Percentiles rank a stretch among this genome's conserved stretches.
Evolutionary conservation across 2,888 invertebrate species (phyloP).

Genomic region (Tortricodes alternella): DNA sequence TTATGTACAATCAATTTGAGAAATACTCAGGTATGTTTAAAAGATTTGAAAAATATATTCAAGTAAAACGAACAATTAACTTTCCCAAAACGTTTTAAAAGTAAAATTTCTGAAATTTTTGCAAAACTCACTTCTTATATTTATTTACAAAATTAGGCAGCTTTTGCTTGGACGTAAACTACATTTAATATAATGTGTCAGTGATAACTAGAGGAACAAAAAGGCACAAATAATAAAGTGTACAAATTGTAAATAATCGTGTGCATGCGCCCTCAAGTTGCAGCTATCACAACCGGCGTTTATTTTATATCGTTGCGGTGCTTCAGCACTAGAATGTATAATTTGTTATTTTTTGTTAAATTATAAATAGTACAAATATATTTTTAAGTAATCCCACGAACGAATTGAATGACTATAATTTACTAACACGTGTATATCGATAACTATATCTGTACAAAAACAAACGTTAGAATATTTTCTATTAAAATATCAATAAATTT

Average conservation of each 20-base stretch:
- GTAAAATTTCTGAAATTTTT: no score
- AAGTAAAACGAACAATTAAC: no score
- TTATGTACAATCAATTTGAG: no score
- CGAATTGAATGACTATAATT: conserved; percentile 30
- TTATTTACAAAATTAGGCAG: no score
- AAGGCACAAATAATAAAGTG: conserved; percentile 42
- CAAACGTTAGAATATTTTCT: conserved; percentile 69
- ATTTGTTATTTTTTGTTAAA: conserved; percentile 54
- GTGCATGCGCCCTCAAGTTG: conserved; percentile 35
- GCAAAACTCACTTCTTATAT: no score
- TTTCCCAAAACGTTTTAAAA: no score
- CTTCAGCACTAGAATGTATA: conserved; percentile 38
- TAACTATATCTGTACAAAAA: conserved; percentile 73
- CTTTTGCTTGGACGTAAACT: no score
- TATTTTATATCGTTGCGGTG: conserved; percentile 48
- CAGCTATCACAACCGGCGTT: conserved; percentile 43
- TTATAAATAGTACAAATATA: conserved; percentile 80
- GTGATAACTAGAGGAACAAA: conserved; percentile 30
- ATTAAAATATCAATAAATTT: conserved; percentile 59
- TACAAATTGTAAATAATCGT: conserved; percentile 70
- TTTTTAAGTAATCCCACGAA: conserved; percentile 58
- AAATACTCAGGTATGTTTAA: no score
- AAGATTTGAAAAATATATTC: no score
- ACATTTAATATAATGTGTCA: not conserved
- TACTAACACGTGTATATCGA: conserved; percentile 29